Conservation (phyloP, 2,888 invertebrate genomes). For the Venusia cambrica region DNA sequence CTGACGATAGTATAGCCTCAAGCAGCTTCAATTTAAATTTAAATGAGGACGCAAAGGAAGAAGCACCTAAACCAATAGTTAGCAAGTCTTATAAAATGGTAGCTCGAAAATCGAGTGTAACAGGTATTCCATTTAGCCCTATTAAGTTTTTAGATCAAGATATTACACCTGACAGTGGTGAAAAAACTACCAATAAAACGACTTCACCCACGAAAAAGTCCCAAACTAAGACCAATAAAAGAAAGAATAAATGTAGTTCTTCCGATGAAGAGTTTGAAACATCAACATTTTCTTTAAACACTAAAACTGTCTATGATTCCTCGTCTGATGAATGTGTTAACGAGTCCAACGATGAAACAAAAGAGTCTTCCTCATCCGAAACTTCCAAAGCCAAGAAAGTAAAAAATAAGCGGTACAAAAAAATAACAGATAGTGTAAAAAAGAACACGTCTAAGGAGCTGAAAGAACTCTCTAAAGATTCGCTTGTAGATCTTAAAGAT, state of each 20-base stretch:
- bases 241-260: conserved; percentile 51
- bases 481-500: conserved; percentile 66
- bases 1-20: conserved; percentile 35
- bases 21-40: conserved; percentile 37
- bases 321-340: conserved; percentile 71
- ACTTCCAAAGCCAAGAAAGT: conserved; percentile 56
- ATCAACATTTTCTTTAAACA: conserved; percentile 67
- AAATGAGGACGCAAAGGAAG: conserved; percentile 43
- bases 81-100: conserved; percentile 78
- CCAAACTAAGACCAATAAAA: conserved; percentile 50
- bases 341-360: conserved; percentile 71
- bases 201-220: conserved; percentile 45
- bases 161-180: conserved; percentile 38
- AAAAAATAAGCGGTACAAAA: conserved; percentile 67
- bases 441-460: conserved; percentile 66
- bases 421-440: conserved; percentile 61
- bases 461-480: conserved; percentile 72
- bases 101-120: conserved; percentile 73
- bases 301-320: conserved; percentile 54
- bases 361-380: conserved; percentile 69
- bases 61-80: conserved; percentile 65
- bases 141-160: conserved; percentile 67
- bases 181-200: conserved; percentile 36
- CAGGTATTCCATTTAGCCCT: conserved; percentile 75
- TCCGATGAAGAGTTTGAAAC: conserved; percentile 70